phyloP scores from a whole-genome alignment of 2,797 vertebrate genomes.

The Nothura maculosa region DNA sequence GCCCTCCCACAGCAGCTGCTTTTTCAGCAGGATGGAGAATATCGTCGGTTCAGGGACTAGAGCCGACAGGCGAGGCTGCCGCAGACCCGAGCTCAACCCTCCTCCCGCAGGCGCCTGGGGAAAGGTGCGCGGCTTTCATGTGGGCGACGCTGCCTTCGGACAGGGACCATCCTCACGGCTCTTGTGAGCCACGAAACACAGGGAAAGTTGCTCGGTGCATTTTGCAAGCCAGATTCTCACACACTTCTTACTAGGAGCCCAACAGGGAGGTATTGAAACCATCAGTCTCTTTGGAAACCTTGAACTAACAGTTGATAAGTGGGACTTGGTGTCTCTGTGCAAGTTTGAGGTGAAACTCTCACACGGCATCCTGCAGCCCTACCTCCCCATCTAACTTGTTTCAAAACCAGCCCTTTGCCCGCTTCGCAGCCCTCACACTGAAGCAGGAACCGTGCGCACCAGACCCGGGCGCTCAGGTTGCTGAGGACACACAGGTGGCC shows the following conservation, averaged over 20 bases:
- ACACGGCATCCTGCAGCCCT: background rate
- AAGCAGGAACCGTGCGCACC: rapidly evolving
- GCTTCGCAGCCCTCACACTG: background rate
- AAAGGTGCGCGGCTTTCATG: background rate
- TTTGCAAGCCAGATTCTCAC: background rate
- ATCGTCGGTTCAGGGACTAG: background rate
- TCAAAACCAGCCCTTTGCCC: background rate
- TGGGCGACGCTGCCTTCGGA: background rate
- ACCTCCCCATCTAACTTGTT: background rate
- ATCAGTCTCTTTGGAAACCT: background rate
- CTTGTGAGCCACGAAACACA: background rate
- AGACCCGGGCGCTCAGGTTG: background rate
- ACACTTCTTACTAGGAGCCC: background rate
- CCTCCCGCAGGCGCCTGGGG: background rate
- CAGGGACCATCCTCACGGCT: background rate
- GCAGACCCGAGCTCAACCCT: background rate
- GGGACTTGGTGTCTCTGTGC: background rate
- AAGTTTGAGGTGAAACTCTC: background rate
- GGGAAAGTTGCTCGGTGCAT: background rate
- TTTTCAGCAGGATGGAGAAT: background rate
- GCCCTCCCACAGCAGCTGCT: background rate
- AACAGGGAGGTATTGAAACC: background rate
- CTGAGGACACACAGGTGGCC: too few species aligned
- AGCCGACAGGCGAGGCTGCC: background rate
- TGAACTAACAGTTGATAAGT: background rate